Conservation (phyloP, 2,888 invertebrate species). For the Meghimatium bilineatum region DNA sequence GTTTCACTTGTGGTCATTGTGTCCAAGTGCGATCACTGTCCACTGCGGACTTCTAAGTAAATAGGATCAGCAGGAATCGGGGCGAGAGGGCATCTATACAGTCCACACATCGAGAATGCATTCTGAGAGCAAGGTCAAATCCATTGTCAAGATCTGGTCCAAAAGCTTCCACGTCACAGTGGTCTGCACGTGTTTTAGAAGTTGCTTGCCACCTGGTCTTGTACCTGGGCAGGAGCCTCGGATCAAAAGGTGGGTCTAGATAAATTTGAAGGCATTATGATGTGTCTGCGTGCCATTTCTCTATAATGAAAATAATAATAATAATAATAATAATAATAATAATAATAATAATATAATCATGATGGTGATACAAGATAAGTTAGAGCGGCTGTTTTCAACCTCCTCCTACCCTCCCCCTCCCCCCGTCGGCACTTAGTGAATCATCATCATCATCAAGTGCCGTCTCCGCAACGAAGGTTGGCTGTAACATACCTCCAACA, state of each 20-base stretch:
- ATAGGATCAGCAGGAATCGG: conserved; percentile 20
- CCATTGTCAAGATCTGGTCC: neutral
- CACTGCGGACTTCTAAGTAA: neutral
- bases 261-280: no score
- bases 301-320: no score
- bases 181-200: neutral
- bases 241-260: neutral
- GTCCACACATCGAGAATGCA: neutral
- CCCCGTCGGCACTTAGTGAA: no score
- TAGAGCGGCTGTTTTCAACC: no score
- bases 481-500: no score
- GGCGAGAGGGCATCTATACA: neutral
- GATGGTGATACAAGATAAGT: no score
- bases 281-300: no score
- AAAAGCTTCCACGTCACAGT: neutral
- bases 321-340: no score
- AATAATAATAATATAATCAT: no score
- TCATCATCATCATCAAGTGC: no score
- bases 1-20: neutral
- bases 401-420: no score
- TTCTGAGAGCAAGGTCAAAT: neutral
- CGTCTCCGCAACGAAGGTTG: no score
- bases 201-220: conserved; percentile 11
- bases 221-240: neutral
- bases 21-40: neutral